These are phyloP conservation scores for Palythoa heliodiscus DNA, from an alignment of 92 coral and sea anemone genomes.

Conservation along the genomic window DNA sequence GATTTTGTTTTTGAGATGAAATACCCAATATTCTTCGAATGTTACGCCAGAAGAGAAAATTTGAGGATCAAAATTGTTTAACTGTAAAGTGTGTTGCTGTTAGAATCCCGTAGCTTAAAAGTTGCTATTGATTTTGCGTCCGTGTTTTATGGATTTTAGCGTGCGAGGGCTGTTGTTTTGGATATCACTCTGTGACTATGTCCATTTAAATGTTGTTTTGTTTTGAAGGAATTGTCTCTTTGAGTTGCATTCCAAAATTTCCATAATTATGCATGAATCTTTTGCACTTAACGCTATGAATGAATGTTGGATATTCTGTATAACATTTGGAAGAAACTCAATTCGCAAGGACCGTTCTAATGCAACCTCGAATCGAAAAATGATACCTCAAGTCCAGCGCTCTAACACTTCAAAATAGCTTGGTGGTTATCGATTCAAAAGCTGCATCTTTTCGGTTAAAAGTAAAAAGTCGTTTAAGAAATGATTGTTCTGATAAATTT, in stretches of 20 bases:
- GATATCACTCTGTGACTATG: conserved; percentile 41
- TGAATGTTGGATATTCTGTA: conserved; percentile 17
- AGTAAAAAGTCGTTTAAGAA: neutral
- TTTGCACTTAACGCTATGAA: neutral
- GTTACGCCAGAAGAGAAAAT: conserved; percentile 13
- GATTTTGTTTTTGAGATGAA: conserved; percentile 56
- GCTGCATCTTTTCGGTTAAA: conserved; percentile 25
- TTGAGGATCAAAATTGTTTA: neutral
- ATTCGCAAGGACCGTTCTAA: neutral
- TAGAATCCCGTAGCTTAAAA: conserved; percentile 9
- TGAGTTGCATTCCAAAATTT: conserved; percentile 47
- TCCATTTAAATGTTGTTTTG: conserved; percentile 54
- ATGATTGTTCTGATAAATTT: neutral
- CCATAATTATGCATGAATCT: conserved; percentile 39
- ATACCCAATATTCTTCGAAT: neutral
- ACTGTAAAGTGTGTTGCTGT: conserved; percentile 16
- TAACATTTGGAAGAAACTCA: neutral
- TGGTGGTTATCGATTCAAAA: conserved; percentile 9
- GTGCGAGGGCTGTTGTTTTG: conserved; percentile 34
- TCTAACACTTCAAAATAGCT: neutral
- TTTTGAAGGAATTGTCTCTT: conserved; percentile 68
- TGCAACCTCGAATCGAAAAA: conserved; percentile 14
- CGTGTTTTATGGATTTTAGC: conserved; percentile 19
- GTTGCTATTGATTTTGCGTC: neutral
- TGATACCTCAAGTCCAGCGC: conserved; percentile 30